Evolutionary conservation across 1,140 invertebrate genomes (phyloP).

Genomic region (Drosophila lacertosa): DNA sequence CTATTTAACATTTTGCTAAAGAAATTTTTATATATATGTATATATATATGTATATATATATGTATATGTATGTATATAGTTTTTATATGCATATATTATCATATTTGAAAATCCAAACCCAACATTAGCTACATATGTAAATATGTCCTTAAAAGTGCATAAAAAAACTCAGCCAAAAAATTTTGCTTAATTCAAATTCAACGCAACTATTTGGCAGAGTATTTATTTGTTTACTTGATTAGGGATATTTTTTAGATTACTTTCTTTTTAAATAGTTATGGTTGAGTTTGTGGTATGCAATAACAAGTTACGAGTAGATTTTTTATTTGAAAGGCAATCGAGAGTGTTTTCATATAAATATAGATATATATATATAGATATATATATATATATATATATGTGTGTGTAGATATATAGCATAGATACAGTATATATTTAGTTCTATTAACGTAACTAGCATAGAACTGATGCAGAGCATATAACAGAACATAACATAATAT

Average conservation of each 20-base stretch:
- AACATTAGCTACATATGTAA: slow-evolving; percentile 73
- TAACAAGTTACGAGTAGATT: slow-evolving; percentile 68
- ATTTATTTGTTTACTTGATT: slow-evolving; percentile 36
- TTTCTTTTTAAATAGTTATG: slow-evolving; percentile 10
- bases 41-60: slow-evolving; percentile 36
- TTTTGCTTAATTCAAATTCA: neutral
- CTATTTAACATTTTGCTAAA: slow-evolving; percentile 54
- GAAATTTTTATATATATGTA: slow-evolving; percentile 48
- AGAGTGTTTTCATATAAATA: slow-evolving; percentile 52
- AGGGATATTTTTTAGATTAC: neutral
- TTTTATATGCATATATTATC: slow-evolving; percentile 1
- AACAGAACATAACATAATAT: slow-evolving; percentile 51
- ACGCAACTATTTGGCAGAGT: slow-evolving; percentile 2
- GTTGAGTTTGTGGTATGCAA: slow-evolving; percentile 53
- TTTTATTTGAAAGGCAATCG: slow-evolving; percentile 76
- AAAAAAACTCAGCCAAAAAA: slow-evolving; percentile 1
- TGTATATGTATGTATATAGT: slow-evolving; percentile 40
- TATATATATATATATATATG: slow-evolving; percentile 45
- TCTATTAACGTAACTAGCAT: slow-evolving; percentile 49
- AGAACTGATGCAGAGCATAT: slow-evolving; percentile 67
- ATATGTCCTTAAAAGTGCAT: slow-evolving; percentile 30
- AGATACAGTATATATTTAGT: no score
- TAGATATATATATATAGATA: slow-evolving; percentile 26
- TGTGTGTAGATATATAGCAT: slow-evolving; percentile 34
- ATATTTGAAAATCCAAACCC: slow-evolving; percentile 64